Conservation (phyloP, 2,888 invertebrate genomes). For the Nudaria mundana region DNA sequence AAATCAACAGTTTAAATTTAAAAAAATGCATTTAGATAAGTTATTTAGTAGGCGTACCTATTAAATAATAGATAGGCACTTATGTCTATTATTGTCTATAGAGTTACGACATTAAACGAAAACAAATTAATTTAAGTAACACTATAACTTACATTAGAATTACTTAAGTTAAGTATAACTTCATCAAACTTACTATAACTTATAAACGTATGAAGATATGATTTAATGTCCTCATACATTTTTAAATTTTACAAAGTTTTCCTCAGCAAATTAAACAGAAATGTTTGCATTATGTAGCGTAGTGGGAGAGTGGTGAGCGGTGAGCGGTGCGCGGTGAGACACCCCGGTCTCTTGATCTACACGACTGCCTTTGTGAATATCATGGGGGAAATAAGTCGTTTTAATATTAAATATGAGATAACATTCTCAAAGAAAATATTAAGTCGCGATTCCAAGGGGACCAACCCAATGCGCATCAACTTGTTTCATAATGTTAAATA, state of each 20-base stretch:
- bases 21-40: too few species aligned
- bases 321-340: conserved; percentile 23
- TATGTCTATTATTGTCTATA: too few species aligned
- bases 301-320: conserved; percentile 26
- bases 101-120: too few species aligned
- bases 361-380: conserved; percentile 66
- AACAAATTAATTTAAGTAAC: too few species aligned
- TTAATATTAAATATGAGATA: conserved; percentile 77
- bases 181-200: too few species aligned
- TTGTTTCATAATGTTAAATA: conserved; percentile 75
- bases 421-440: conserved; percentile 79
- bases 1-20: too few species aligned
- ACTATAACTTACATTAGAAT: too few species aligned
- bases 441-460: conserved; percentile 72
- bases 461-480: conserved; percentile 70
- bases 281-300: conserved; percentile 30
- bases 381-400: conserved; percentile 63
- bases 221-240: too few species aligned
- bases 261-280: conserved; percentile 29
- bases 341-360: conserved; percentile 52
- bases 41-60: too few species aligned
- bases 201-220: too few species aligned
- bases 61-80: too few species aligned
- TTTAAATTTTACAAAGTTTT: conserved; percentile 24
- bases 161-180: too few species aligned